Base-by-base conservation (phyloP, 2,888 invertebrate genomes). In the Stenodera caucasica region DNA sequence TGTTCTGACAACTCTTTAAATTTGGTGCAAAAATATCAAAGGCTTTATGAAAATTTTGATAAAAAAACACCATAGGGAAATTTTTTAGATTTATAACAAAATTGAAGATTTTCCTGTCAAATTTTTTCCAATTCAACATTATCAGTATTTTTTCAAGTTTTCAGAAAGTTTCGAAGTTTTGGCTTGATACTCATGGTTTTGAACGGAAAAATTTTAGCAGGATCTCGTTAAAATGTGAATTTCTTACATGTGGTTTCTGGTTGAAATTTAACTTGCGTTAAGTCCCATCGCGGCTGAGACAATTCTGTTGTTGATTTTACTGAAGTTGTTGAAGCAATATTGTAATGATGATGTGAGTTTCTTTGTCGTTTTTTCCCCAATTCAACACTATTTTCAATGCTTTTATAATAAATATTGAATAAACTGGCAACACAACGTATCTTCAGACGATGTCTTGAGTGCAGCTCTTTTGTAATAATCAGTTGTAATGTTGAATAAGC, bases 401-500 rank as follows among this genome's bases (percentile, higher is more conserved):
- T 87, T 75, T 86, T 84, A 82, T 87, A 86, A 75, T 89, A 89
- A 51, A 89, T 81, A 69, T 86, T 83, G 74, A 86, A 85, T 70
- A 89, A 82, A 63, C 85, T 85, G 0, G 89, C 88, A 64, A 85
- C 85, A 78, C 89, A 89, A 1, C 88, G 84, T 45, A 89, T 80
- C 81, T 85, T 79, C 62, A 81, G 64, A 58, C 77, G 72, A 50
- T 77, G 78, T 37, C 73, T 71, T 11, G 73, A 65, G 66, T 79
- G 77, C 35, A 76, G 68, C 21, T 76, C 70, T 61, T 75, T 73
- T 33, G 64, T 71, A 33, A 80, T 72, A 57, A 71, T 71, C 65
- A 80, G 67, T 37, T 76, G 74, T 37, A 81, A 69, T 9, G 73
- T 74, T 9, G 78, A 74, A 55, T 74, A 72, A 29, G 77, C 73